A percentile compares a stretch with the other conserved stretches of the same genome.
These are phyloP conservation scores for Heliconius melpomene DNA, from an alignment of 1,140 invertebrate genomes.

Conservation along the genomic window DNA sequence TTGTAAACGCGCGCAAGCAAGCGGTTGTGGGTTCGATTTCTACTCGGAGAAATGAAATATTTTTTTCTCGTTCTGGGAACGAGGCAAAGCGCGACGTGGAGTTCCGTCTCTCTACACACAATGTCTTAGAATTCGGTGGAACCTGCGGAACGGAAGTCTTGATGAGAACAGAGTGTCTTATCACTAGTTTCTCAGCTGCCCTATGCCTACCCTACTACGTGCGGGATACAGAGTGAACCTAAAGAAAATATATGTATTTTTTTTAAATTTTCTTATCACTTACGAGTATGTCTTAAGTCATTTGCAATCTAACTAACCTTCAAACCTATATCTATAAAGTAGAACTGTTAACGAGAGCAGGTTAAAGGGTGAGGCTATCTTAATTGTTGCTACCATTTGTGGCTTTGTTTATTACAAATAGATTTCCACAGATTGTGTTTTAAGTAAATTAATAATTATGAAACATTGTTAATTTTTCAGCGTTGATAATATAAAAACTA, in stretches of 20 bases:
- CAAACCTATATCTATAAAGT: constrained; percentile 14
- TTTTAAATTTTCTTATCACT: neutral
- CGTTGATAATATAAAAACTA: neutral
- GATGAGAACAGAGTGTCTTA: no score
- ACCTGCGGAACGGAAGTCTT: no score
- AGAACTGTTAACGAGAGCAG: constrained; percentile 5
- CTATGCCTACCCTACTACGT: no score
- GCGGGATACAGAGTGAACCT: no score
- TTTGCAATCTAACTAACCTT: constrained; percentile 10
- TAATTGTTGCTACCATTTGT: constrained; percentile 4
- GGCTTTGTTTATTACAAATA: neutral
- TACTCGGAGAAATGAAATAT: neutral
- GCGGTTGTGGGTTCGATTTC: no score
- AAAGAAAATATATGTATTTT: no score
- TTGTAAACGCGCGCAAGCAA: no score
- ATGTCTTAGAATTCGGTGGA: no score
- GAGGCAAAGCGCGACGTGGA: no score
- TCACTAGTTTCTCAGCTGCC: no score
- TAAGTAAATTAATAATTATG: neutral
- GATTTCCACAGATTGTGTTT: neutral
- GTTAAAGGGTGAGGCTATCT: constrained; percentile 14
- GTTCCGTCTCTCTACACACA: no score
- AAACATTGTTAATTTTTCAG: neutral
- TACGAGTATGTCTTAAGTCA: neutral
- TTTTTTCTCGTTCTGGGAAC: neutral